Percentiles rank a stretch among this genome's conserved stretches.
Conservation (phyloP, 2,888 invertebrate genomes). For the Rotaria socialis region DNA sequence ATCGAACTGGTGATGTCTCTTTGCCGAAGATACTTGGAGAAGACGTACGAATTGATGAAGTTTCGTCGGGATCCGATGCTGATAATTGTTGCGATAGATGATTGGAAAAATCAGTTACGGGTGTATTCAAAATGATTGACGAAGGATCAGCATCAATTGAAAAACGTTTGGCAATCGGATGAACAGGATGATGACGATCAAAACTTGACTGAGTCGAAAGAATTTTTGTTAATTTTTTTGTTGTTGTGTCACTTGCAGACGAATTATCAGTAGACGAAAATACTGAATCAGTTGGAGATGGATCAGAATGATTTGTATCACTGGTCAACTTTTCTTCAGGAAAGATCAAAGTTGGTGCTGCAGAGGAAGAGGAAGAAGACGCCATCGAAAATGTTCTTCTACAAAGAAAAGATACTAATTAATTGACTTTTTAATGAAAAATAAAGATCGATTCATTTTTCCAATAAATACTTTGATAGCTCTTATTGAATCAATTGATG, state of each 20-base stretch:
- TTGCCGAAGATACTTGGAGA: not conserved
- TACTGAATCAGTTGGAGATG: not conserved
- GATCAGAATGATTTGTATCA: not conserved
- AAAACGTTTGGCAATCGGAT: constrained; percentile 3
- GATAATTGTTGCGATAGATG: not conserved
- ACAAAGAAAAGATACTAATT: not conserved
- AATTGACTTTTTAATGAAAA: not conserved
- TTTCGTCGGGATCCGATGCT: not conserved
- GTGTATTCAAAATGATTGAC: constrained; percentile 8
- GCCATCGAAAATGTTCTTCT: not conserved
- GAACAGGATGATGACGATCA: constrained; percentile 10
- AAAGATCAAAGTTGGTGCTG: constrained; percentile 17
- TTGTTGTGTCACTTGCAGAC: not conserved
- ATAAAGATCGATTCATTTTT: not conserved
- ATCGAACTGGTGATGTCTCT: not conserved
- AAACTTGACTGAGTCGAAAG: constrained; percentile 8
- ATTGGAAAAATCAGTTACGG: not conserved
- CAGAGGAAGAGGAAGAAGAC: not conserved
- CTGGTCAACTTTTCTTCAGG: not conserved
- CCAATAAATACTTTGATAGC: not conserved
- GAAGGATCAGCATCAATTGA: constrained; percentile 34
- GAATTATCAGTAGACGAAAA: not conserved
- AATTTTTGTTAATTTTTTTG: constrained; percentile 27
- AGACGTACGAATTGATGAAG: not conserved
- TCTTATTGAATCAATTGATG: not conserved